Evolutionary conservation across 2,113 vertebrate genomes (phyloP), one percentile per base, ranked within the genome.

Genomic region (Lates calcarifer): DNA sequence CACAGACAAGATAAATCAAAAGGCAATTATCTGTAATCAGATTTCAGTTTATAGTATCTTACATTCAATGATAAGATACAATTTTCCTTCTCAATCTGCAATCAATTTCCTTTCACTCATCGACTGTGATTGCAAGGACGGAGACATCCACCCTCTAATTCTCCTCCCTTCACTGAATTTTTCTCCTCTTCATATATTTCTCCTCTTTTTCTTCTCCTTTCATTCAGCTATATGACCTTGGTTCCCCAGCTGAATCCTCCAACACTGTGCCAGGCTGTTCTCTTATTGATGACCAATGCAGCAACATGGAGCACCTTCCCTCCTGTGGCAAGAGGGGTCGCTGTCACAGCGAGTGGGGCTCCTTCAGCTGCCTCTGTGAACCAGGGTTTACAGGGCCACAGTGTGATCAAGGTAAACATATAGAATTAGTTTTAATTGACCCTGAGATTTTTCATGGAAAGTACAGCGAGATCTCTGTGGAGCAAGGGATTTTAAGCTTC

Each of bases 191-290:
- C 18, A 63, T 26, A 12, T 43, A 49, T 69, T 77, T 31, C 1
- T 72, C 15, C 5, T 76, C 6, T 69, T 76, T 5, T 69, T 74
- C 7, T 43, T 49, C 41, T 66, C 74, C 74, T 66, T 65, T 58
- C 64, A 31, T 80, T 83, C 78, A 95, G 95, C 77, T 96, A 0
- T 97, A 96, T 66, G 96, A 98, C 92, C 95, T 97, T 60, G 95
- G 95, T 31, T 94, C 94, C 80, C 95, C 96, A 3, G 94, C 96
- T 35, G 96, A 97, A 86, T 95, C 95, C 6, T 84, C 82, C 60
- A 93, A 93, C 72, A 95, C 95, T 63, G 83, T 93, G 37, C 95
- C 95, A 0, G 96, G 95, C 61, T 97, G 97, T 78, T 63, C 74
- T 17, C 91, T 95, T 81, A 95, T 91, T 0, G 96, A 96, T 61